Base-by-base conservation (phyloP, 2,113 vertebrate species). In the Ctenomys sociabilis region DNA sequence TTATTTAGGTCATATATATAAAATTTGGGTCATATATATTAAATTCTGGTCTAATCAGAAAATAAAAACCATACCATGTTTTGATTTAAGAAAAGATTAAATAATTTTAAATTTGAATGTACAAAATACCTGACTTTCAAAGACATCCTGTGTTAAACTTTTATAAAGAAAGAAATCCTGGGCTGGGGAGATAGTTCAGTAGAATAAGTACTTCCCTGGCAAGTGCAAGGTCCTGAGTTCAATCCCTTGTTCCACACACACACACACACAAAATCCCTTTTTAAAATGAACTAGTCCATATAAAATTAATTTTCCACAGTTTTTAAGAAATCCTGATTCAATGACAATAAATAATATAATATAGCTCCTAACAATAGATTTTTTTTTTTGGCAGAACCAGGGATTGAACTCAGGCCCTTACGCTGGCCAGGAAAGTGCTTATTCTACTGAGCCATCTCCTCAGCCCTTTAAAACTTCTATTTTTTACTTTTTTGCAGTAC, bases 1-100 rank as follows among this genome's bases (percentile, higher is more conserved):
- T 97, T 92, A 21, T 92, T 96, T 97, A 37, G 11, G 68, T 96
- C 37, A 19, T 81, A 57, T 84, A n/a, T 88, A 75, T 92, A 59
- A 82, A 94, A 72, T 68, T 96, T 82, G 93, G 88, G 24, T 21
- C 12, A 49, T 49, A 10, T 84, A 37, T 88, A 75, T 92, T 82
- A 82, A 94, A 72, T 70, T 96, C 84, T 94, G 87, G 24, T 17
- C 12, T 97, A 80, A 95, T 59, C 21, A 89, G 2, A 88, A 96
- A 82, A 57, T 91, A n/a, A 84, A 91, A 89, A 91, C 91, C 94
- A 63, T 78, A 16, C 4, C 35, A 89, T 83, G 7, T 43, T 94
- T 94, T 95, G 70, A 49, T 91, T 95, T 90, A 89, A 92, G 77
- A 78, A 78, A 91, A 68, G 37, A 64, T 93, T 54, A 54, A 87